phyloP scores from a whole-genome alignment of 2,888 invertebrate species.

The Diachrysia chrysitis region DNA sequence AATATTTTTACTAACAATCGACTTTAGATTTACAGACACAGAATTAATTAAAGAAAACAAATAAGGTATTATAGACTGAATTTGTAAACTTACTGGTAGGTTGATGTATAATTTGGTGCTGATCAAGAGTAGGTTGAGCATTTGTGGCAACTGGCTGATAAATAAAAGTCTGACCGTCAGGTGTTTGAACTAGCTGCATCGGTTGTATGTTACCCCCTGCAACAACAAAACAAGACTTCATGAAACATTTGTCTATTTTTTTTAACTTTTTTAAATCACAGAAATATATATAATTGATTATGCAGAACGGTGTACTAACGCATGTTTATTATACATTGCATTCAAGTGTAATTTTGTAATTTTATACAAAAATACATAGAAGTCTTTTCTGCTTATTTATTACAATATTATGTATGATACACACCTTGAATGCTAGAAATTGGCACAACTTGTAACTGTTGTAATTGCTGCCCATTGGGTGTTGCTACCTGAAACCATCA shows the following conservation, averaged over 20 bases:
- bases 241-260: background rate
- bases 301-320: no score
- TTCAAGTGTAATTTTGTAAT: no score
- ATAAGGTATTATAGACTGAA: no score
- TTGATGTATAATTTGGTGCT: slow-evolving; percentile 84
- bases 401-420: background rate
- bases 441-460: slow-evolving; percentile 93
- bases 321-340: no score
- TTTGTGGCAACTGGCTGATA: slow-evolving; percentile 92
- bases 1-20: background rate
- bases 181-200: slow-evolving; percentile 96
- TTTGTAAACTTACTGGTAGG: slow-evolving; percentile 85
- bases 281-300: no score
- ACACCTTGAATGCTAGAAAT: slow-evolving; percentile 90
- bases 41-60: no score
- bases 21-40: no score
- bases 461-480: slow-evolving; percentile 90
- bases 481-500: slow-evolving; percentile 88
- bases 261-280: no score
- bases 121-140: slow-evolving; percentile 79
- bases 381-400: background rate
- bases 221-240: slow-evolving; percentile 1
- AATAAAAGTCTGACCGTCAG: slow-evolving; percentile 97
- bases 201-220: slow-evolving; percentile 93
- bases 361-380: no score